Conservation (phyloP, 2,888 invertebrate species). For the Metopia argyrocephala region DNA sequence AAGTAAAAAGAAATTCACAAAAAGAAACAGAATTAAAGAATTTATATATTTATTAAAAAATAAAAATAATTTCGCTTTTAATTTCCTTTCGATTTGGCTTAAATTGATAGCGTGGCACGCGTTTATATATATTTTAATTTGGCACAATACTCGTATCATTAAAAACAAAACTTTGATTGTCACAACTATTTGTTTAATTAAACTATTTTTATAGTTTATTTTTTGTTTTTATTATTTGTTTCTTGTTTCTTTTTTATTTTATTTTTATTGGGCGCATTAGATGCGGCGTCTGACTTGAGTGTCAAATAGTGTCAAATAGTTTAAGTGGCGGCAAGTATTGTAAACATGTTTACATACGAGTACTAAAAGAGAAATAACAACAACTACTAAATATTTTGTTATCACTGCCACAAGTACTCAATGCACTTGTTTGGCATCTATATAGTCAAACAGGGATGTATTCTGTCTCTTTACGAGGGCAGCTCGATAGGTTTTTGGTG, state of each 20-base stretch:
- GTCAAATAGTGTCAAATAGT: slow-evolving; percentile 54
- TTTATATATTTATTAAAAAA: too few relatives aligned
- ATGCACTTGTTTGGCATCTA: too few relatives aligned
- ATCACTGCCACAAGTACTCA: background rate
- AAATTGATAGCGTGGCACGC: slow-evolving; percentile 4
- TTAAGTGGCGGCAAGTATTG: slow-evolving; percentile 51
- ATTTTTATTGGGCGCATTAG: slow-evolving; percentile 20
- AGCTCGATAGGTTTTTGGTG: too few relatives aligned
- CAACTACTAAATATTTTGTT: background rate
- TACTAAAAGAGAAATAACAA: slow-evolving; percentile 3
- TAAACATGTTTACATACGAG: slow-evolving; percentile 6
- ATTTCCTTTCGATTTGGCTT: background rate
- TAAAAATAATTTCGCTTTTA: background rate
- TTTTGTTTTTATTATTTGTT: slow-evolving; percentile 1
- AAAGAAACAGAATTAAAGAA: background rate
- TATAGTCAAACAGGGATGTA: too few relatives aligned
- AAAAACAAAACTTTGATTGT: background rate
- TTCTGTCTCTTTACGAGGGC: too few relatives aligned
- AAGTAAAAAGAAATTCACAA: too few relatives aligned
- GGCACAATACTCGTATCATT: background rate
- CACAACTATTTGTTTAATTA: slow-evolving; percentile 33
- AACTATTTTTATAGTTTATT: background rate
- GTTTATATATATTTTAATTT: slow-evolving; percentile 19
- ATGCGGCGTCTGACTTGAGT: slow-evolving; percentile 51
- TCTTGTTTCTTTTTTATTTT: background rate